Evolutionary conservation across 2,888 invertebrate species (phyloP).

Genomic region (Drosophila pegasa): DNA sequence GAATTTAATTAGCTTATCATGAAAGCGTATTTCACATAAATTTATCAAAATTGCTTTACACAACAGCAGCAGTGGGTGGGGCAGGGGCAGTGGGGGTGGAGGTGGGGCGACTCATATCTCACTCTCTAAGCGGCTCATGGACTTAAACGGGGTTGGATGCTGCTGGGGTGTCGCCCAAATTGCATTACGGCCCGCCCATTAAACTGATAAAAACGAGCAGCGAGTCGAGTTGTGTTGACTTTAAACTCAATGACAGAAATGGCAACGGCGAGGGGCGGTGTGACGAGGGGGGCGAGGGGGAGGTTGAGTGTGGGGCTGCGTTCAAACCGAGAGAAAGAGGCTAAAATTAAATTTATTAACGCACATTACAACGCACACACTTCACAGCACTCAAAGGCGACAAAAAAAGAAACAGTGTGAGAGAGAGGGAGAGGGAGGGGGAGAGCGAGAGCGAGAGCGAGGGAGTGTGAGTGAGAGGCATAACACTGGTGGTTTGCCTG

Average conservation of each 20-base stretch:
- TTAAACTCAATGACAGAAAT: conserved; percentile 54
- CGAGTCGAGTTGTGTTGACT: conserved; percentile 65
- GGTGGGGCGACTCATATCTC: conserved; percentile 41
- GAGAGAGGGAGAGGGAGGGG: background rate
- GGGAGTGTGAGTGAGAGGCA: background rate
- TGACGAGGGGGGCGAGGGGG: background rate
- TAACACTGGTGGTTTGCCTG: conserved; percentile 3
- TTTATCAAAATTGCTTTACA: conserved; percentile 79
- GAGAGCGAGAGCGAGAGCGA: too few relatives aligned
- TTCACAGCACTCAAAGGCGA: conserved; percentile 58
- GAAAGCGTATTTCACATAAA: conserved; percentile 80
- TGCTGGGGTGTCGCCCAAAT: conserved; percentile 55
- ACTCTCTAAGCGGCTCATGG: conserved; percentile 22
- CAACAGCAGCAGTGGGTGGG: conserved; percentile 55
- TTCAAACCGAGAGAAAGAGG: conserved; percentile 40
- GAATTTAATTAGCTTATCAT: conserved; percentile 81
- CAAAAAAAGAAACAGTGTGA: background rate
- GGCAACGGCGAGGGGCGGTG: too few relatives aligned
- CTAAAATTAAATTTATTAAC: conserved; percentile 79
- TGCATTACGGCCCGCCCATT: conserved; percentile 77
- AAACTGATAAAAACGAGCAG: conserved; percentile 78
- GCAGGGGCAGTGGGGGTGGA: conserved; percentile 14
- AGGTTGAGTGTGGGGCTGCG: background rate
- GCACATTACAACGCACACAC: conserved; percentile 72
- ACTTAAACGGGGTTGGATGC: conserved; percentile 14